Evolutionary conservation across 2,888 invertebrate genomes (phyloP).

Genomic region (Pseudococcus viburni): DNA sequence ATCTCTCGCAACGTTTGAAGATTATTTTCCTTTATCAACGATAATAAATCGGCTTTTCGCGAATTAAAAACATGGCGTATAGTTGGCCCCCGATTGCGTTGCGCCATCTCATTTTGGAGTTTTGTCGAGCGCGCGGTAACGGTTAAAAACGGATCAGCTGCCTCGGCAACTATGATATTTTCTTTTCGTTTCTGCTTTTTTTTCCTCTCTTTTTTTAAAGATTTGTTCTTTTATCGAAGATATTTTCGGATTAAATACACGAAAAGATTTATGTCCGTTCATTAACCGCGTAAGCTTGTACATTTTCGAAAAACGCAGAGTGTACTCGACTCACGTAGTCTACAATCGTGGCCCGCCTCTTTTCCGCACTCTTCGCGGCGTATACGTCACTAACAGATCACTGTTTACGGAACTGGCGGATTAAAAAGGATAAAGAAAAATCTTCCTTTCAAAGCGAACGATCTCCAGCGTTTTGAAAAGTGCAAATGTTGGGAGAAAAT

Average conservation of each 20-base stretch:
- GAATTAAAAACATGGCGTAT: constrained; percentile 60
- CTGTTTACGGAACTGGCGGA: constrained; percentile 60
- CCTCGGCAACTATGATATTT: constrained; percentile 30
- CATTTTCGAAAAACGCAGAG: constrained; percentile 33
- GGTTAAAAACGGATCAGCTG: constrained; percentile 60
- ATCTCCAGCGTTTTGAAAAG: constrained; percentile 59
- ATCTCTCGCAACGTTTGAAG: constrained; percentile 42
- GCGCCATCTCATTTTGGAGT: constrained; percentile 35
- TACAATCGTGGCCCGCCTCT: constrained; percentile 15
- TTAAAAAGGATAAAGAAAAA: constrained; percentile 63
- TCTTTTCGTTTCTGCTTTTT: constrained; percentile 43
- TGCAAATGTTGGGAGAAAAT: constrained; percentile 60
- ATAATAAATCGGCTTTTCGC: constrained; percentile 62
- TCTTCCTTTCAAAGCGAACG: constrained; percentile 53
- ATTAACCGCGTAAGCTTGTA: constrained; percentile 67
- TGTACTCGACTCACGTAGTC: constrained; percentile 47
- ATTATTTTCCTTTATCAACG: constrained; percentile 59
- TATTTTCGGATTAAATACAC: constrained; percentile 66
- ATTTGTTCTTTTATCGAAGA: constrained; percentile 64
- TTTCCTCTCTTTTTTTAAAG: constrained; percentile 13
- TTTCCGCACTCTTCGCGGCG: constrained; percentile 4
- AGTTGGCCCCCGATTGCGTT: neutral
- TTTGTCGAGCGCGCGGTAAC: constrained; percentile 48
- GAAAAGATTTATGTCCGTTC: constrained; percentile 68
- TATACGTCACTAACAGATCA: constrained; percentile 63